A percentile compares a stretch with the other conserved stretches of the same genome.
phyloP scores from a whole-genome alignment of 2,797 vertebrate genomes.

The Arremon brunneinucha region DNA sequence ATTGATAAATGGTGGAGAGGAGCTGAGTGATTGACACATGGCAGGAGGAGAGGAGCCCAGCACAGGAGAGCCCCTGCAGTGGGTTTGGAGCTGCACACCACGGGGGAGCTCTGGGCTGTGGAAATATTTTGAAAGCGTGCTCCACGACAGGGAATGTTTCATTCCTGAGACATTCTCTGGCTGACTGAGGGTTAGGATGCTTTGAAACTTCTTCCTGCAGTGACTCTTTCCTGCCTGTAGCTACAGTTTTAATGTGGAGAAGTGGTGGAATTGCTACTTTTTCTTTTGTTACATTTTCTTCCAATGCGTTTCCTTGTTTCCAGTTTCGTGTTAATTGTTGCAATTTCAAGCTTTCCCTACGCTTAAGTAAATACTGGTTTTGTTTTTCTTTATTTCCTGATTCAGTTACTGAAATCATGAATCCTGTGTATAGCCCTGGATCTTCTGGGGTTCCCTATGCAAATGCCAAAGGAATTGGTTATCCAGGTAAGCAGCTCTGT shows the following conservation, averaged over 20 bases:
- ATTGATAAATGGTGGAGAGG: background rate
- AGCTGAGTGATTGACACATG: background rate
- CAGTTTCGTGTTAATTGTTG: background rate
- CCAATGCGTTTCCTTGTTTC: background rate
- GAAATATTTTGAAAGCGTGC: background rate
- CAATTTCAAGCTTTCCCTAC: background rate
- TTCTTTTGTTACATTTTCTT: background rate
- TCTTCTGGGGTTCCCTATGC: conserved; percentile 96
- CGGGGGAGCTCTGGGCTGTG: background rate
- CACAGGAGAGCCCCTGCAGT: background rate
- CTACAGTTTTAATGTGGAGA: background rate
- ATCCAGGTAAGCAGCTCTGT: conserved; percentile 82
- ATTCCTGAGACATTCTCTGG: background rate
- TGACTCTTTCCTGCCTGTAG: background rate
- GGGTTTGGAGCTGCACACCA: rapidly evolving
- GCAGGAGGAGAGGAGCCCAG: background rate
- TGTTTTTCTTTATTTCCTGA: background rate
- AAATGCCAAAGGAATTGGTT: conserved; percentile 95
- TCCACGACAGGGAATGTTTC: background rate
- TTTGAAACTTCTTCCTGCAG: background rate
- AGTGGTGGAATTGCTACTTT: background rate
- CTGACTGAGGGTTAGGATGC: background rate
- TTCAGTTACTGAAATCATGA: conserved; percentile 86
- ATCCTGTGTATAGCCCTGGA: conserved; percentile 96
- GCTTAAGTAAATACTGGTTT: background rate